Base-by-base conservation (phyloP, 2,113 vertebrate genomes). In the Marcusenius ussheri region DNA sequence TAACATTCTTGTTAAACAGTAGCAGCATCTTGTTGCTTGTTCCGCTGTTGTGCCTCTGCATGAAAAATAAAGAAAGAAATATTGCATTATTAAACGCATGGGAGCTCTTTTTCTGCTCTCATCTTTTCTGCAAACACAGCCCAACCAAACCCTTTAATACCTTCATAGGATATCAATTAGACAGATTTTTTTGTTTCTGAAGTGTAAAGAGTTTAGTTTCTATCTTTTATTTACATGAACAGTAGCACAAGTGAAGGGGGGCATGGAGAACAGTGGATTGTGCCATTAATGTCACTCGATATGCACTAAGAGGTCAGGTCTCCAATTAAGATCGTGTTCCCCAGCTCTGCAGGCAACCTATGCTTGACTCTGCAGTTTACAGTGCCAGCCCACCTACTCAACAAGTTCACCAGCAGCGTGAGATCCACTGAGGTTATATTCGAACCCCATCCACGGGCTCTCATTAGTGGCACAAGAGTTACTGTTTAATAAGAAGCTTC, bases 151-250 rank as follows among this genome's bases (percentile, higher is more conserved):
- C 11, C 45, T 50, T 47, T n/a, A 47, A 49, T 86, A 50, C 19
- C 46, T 9, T n/a, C 45, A 47, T 19, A n/a, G 21, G 21, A n/a
- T 46, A 50, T 47, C 45, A 27, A 24, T 56, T 53, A 19, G n/a
- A 27, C 85, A 53, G 50, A 53, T 53, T 31, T 77, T 39, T 80
- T 42, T 35, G 2, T 35, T 53, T 87, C 85, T 87, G 49, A 31
- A 31, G 50, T 87, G 50, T 53, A 87, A 47, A 47, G 50, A 56
- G 83, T 50, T 86, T 86, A 86, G 83, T 86, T 21, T 50, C n/a
- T 86, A 86, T 86, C 10, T 86, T 86, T 86, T 86, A 86, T 86
- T 86, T 86, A 86, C 83, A 49, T 27, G 45, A 49, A 49, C 45
- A 31, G 45, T 49, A 39, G 74, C 83, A 47, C 11, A 86, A 86